These are phyloP conservation scores for Solenodon paradoxus DNA, from an alignment of 2,113 vertebrate genomes.

Conservation along the genomic window DNA sequence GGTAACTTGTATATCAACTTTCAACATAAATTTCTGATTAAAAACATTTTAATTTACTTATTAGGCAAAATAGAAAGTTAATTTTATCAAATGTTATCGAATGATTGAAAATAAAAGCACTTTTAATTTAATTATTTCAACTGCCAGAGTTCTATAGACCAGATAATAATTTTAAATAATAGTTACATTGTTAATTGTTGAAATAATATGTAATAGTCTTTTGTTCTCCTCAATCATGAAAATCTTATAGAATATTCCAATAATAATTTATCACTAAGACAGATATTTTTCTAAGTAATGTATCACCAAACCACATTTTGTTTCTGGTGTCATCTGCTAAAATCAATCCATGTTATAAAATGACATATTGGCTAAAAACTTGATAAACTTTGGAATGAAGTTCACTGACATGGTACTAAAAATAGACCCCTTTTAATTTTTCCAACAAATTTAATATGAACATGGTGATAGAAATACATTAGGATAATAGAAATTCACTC, in stretches of 20 bases:
- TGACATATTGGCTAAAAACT: constrained; percentile 65
- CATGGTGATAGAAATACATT: constrained; percentile 73
- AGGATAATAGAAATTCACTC: constrained; percentile 77
- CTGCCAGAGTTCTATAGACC: constrained; percentile 50
- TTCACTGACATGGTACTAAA: constrained; percentile 64
- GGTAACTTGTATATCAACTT: not conserved
- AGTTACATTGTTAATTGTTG: constrained; percentile 77
- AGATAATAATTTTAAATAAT: constrained; percentile 75
- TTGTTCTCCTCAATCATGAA: constrained; percentile 75
- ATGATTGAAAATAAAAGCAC: constrained; percentile 60
- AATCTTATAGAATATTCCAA: constrained; percentile 70
- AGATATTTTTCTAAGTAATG: constrained; percentile 79
- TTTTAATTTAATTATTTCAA: constrained; percentile 40
- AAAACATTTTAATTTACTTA: not conserved
- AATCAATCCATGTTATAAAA: constrained; percentile 54
- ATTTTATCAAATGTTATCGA: constrained; percentile 18
- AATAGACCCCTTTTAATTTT: constrained; percentile 73
- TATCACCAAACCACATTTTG: constrained; percentile 72
- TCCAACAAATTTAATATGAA: constrained; percentile 75
- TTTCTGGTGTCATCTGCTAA: constrained; percentile 64
- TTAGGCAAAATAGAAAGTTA: constrained; percentile 48
- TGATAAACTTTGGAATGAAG: constrained; percentile 74
- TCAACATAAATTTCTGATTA: constrained; percentile 15
- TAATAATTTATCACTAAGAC: constrained; percentile 73
- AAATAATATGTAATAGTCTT: constrained; percentile 74